These are phyloP conservation scores for Trichechus manatus DNA, from an alignment of 2,113 vertebrate genomes.

Conservation along the genomic window DNA sequence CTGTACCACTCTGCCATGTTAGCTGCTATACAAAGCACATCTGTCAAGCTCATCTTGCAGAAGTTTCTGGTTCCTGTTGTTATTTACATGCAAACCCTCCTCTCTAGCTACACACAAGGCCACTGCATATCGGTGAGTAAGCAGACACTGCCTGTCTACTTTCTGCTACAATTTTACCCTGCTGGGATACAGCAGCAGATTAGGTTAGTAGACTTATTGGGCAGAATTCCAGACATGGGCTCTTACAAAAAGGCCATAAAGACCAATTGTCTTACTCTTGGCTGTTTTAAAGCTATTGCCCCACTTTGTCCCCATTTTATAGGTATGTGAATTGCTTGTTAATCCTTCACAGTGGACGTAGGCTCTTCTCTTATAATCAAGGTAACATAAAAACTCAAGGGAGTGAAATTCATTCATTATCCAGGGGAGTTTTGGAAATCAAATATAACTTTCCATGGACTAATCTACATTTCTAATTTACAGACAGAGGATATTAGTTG, in stretches of 20 bases:
- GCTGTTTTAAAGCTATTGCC: not conserved
- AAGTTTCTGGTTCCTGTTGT: not conserved
- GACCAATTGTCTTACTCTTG: not conserved
- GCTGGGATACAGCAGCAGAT: not conserved
- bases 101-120: not conserved
- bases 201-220: not conserved
- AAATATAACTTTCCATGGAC: not conserved
- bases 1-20: not conserved
- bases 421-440: slow-evolving; percentile 3
- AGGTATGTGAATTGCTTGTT: not conserved
- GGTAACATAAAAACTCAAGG: not conserved
- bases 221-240: not conserved
- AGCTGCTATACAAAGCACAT: not conserved
- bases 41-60: not conserved
- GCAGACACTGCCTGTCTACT: not conserved
- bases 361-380: not conserved
- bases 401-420: not conserved
- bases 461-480: slow-evolving; percentile 38
- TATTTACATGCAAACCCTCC: not conserved
- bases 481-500: not conserved
- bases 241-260: slow-evolving; percentile 14
- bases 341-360: not conserved
- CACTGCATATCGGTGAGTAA: not conserved
- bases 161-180: not conserved
- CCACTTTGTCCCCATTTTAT: not conserved